Evolutionary conservation across 2,113 vertebrate genomes (phyloP), one percentile per base, ranked within the genome.

Genomic region (Peucedramus taeniatus): DNA sequence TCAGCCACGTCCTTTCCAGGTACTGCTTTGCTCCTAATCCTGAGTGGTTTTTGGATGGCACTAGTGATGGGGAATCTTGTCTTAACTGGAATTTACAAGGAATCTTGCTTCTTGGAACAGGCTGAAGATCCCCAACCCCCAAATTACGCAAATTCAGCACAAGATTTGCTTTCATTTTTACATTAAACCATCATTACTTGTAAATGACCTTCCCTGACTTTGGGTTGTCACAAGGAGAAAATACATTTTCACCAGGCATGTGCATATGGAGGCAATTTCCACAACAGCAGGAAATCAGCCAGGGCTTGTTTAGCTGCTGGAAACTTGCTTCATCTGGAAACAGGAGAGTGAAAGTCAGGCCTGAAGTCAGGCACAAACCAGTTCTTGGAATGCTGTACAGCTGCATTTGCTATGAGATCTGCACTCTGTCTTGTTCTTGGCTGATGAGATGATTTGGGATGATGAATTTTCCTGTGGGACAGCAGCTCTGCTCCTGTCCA

Each of bases 191-290:
- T 57, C 31, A 1, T n/a, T 35, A 27, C 75, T 91, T 83, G 81
- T 59, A 68, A 78, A 77, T 70, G 56, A 31, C 39, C 53, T 76
- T 61, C 31, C 76, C 39, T 75, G 40, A n/a, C 59, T 70, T 61
- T 56, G 54, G 15, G 21, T 24, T 79, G 44, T 83, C 54, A 51
- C 64, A 40, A 85, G 71, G 69, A 77, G 64, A 83, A 71, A 91
- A 91, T 56, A 16, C 14, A 42, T 94, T 95, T 96, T 90, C 28
- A 1, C 68, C 65, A 59, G 60, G 45, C 60, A 5, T 59, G n/a
- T 70, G 72, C 76, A 39, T 44, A 9, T 13, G n/a, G 54, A 96
- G 49, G 13, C 86, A 87, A 91, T 96, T 92, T 91, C 90, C 90
- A 85, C 64, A 77, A 16, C 76, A 80, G 83, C 88, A 75, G 86